Conservation (phyloP, 2,888 invertebrate species). For the Tetrapedia diversipes region DNA sequence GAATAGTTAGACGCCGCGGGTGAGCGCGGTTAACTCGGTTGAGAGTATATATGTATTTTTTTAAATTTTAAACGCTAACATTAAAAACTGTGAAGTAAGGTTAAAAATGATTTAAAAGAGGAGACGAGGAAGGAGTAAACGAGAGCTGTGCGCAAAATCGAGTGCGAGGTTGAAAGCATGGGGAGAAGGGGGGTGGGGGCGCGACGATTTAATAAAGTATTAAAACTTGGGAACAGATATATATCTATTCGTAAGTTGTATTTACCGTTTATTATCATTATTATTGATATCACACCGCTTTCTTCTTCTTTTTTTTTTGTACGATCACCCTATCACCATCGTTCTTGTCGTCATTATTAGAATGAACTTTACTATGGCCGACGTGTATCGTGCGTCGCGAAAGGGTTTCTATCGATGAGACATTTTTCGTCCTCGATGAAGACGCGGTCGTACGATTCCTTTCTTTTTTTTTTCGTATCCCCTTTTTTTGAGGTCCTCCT, state of each 20-base stretch:
- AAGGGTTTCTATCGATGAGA: slow-evolving; percentile 9
- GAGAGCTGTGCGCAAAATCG: slow-evolving; percentile 53
- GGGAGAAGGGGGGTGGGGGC: slow-evolving; percentile 64
- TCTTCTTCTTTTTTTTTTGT: slow-evolving; percentile 50
- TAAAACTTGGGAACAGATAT: slow-evolving; percentile 76
- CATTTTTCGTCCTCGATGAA: not conserved
- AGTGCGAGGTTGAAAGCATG: slow-evolving; percentile 22
- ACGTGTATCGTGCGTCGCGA: not conserved
- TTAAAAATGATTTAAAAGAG: slow-evolving; percentile 71
- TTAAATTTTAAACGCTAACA: slow-evolving; percentile 81
- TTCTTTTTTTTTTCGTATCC: no score
- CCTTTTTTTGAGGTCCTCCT: slow-evolving; percentile 32
- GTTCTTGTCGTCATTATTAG: slow-evolving; percentile 39
- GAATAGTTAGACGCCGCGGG: slow-evolving; percentile 75
- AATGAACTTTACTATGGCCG: not conserved
- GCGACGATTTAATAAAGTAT: slow-evolving; percentile 62
- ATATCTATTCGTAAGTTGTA: slow-evolving; percentile 74
- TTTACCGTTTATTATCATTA: slow-evolving; percentile 68
- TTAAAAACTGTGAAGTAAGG: not conserved
- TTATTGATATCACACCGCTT: slow-evolving; percentile 41
- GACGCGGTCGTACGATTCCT: not conserved
- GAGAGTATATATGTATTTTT: slow-evolving; percentile 83
- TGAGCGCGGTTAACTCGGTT: slow-evolving; percentile 69
- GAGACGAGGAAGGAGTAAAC: slow-evolving; percentile 54
- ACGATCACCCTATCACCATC: slow-evolving; percentile 35